Base-by-base conservation (phyloP, 1,140 invertebrate species). In the Homarus americanus region DNA sequence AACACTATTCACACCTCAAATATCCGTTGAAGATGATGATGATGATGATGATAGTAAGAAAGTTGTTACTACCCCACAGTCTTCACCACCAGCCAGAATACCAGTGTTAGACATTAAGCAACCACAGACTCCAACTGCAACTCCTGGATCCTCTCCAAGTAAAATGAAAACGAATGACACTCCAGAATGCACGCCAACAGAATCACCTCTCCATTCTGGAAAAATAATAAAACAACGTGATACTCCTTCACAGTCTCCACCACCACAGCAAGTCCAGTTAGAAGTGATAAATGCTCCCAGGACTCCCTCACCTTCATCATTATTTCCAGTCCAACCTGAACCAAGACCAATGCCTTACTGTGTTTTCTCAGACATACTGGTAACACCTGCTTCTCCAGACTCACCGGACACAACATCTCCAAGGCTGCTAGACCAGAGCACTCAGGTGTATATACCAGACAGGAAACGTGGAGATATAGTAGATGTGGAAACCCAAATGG, bases 1-100 rank as follows among this genome's bases (percentile, higher is more conserved):
- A 69, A 32, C 5, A 69, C n/a, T 69, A 4, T 15, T 82, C 10
- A 82, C 79, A 36, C 79, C 79, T 44, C 49, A 82, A 53, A 28
- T 82, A 5, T 82, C 79, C 4, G 17, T 32, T 24, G 79, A 82
- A 36, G 79, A 82, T 15, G 76, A 36, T 78, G 20, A n/a, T n/a
- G 79, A 82, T 15, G 76, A 36, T 20, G 53, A 82, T 9, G 12
- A 36, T 17, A 53, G 40, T 24, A 28, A 58, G 63, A 32, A 82
- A 36, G 10, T 44, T 20, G 32, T 63, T 15, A 34, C 79, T 38
- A 63, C 79, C n/a, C 79, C 79, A 34, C 79, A 34, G 2, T 40
- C 79, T 17, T 82, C 79, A 32, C 41, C 76, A 1, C 49, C 79
- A 5, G 0, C n/a, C 24, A 36, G 12, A 28, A 9, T 20, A 15